A percentile compares a stretch with the other conserved stretches of the same genome.
These are phyloP conservation scores for Pseudococcus viburni DNA, from an alignment of 2,888 invertebrate genomes.

Conservation along the genomic window DNA sequence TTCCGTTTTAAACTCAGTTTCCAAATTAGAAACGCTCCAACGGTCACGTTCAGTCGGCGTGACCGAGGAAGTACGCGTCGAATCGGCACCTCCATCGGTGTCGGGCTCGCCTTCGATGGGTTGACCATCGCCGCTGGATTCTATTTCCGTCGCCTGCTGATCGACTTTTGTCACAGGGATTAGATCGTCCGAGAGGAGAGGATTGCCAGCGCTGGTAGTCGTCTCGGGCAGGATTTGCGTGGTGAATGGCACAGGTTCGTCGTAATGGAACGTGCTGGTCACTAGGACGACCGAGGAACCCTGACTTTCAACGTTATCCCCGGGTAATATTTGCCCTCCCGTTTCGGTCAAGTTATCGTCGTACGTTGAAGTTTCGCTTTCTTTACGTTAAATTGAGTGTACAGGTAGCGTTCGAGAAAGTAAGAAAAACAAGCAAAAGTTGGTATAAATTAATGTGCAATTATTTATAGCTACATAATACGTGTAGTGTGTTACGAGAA, in stretches of 20 bases:
- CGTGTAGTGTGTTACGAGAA: neutral
- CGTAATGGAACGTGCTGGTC: slow-evolving; percentile 34
- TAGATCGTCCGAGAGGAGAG: neutral
- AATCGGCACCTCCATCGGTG: neutral
- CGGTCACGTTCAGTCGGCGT: slow-evolving; percentile 37
- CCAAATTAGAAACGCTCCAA: slow-evolving; percentile 48
- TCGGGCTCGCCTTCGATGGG: neutral
- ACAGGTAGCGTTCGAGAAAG: slow-evolving; percentile 41
- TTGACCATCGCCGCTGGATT: slow-evolving; percentile 39
- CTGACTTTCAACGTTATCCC: neutral
- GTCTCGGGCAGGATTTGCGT: neutral
- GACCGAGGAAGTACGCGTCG: slow-evolving; percentile 28
- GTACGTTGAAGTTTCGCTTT: neutral
- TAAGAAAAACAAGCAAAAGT: slow-evolving; percentile 62
- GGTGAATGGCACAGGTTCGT: neutral
- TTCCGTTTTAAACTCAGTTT: slow-evolving; percentile 15
- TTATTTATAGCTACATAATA: neutral
- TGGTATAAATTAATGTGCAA: slow-evolving; percentile 62
- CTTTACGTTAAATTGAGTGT: neutral
- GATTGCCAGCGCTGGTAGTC: slow-evolving; percentile 1
- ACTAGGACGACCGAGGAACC: neutral
- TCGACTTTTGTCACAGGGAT: neutral
- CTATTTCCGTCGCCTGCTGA: neutral
- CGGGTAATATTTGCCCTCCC: neutral
- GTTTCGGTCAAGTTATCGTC: slow-evolving; percentile 32